Evolutionary conservation across 2,797 vertebrate species (phyloP).

Genomic region (Pseudopleuronectes americanus): DNA sequence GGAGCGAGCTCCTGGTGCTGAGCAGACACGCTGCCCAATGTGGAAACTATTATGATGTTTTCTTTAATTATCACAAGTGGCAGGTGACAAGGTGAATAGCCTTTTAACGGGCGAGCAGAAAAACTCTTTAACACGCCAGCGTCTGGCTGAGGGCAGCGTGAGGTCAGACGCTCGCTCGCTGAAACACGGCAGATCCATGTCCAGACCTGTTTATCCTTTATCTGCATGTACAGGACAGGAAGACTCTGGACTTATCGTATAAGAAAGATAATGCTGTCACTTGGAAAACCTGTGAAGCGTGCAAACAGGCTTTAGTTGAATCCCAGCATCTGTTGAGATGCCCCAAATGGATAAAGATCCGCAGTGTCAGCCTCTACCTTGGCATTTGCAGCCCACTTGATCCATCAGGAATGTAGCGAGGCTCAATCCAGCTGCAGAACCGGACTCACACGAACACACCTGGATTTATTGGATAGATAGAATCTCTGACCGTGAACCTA

Average conservation of each 20-base stretch:
- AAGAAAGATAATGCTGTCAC: not conserved
- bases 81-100: conserved; percentile 80
- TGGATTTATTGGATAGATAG: conserved; percentile 64
- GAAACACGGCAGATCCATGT: not conserved
- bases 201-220: conserved; percentile 22
- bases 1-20: not conserved
- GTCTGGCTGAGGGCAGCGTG: conserved; percentile 45
- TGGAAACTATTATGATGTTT: conserved; percentile 79
- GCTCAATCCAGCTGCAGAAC: conserved; percentile 47
- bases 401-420: conserved; percentile 63
- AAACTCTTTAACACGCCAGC: conserved; percentile 67
- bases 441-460: conserved; percentile 48
- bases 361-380: conserved; percentile 29
- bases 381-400: conserved; percentile 47
- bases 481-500: conserved; percentile 57
- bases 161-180: conserved; percentile 25
- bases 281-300: conserved; percentile 1
- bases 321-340: conserved; percentile 33
- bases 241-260: not conserved
- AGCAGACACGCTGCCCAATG: conserved; percentile 50
- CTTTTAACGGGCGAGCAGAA: conserved; percentile 73
- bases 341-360: conserved; percentile 22
- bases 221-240: not conserved
- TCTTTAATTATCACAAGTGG: conserved; percentile 79
- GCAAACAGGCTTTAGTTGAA: conserved; percentile 22